phyloP scores from a whole-genome alignment of 2,888 invertebrate species.

The Harmothoe impar region DNA sequence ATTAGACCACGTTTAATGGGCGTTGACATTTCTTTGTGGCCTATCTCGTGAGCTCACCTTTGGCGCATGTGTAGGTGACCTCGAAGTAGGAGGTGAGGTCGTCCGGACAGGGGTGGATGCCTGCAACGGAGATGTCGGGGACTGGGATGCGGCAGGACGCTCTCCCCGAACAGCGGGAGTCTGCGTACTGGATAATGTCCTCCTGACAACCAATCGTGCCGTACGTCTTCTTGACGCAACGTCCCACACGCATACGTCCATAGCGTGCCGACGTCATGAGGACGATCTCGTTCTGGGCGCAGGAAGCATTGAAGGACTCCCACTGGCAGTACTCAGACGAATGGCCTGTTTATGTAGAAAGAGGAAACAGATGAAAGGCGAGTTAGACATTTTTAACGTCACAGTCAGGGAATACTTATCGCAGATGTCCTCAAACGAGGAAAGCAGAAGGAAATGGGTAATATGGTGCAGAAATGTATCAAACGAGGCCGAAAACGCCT shows the following conservation, averaged over 20 bases:
- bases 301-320: slow-evolving; percentile 54
- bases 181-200: slow-evolving; percentile 24
- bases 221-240: slow-evolving; percentile 44
- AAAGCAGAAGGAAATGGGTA: background rate
- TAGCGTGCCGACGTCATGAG: slow-evolving; percentile 45
- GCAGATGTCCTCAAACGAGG: background rate
- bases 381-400: background rate
- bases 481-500: background rate
- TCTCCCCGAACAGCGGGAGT: slow-evolving; percentile 38
- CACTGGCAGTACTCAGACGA: slow-evolving; percentile 50
- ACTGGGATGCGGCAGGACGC: slow-evolving; percentile 37
- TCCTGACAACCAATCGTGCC: slow-evolving; percentile 52
- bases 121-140: slow-evolving; percentile 28
- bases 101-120: slow-evolving; percentile 42
- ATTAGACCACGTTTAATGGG: background rate
- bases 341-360: background rate
- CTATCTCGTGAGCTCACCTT: slow-evolving; percentile 18
- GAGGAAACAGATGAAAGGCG: background rate
- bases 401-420: background rate
- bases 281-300: slow-evolving; percentile 54
- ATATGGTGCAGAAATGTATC: background rate
- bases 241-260: slow-evolving; percentile 36
- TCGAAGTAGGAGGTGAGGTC: slow-evolving; percentile 50
- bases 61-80: slow-evolving; percentile 52
- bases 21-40: no score